A percentile compares a stretch with the other conserved stretches of the same genome.
Evolutionary conservation across 2,113 vertebrate species (phyloP).

Genomic region (Pteruthius melanotis): DNA sequence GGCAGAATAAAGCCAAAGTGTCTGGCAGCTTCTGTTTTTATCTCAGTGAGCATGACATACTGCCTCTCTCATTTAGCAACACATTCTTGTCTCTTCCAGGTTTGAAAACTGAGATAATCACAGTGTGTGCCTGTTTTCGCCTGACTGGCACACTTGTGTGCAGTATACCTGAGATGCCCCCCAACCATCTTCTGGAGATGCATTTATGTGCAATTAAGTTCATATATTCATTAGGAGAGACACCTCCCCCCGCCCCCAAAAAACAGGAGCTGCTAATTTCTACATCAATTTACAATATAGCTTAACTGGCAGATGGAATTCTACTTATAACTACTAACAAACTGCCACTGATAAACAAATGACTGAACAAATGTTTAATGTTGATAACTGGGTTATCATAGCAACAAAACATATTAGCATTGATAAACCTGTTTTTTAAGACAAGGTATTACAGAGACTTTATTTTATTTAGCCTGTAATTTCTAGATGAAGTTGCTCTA

Average conservation of each 20-base stretch:
- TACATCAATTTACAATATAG: slow-evolving; percentile 57
- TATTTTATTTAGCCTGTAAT: not conserved
- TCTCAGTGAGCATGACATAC: slow-evolving; percentile 70
- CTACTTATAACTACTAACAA: slow-evolving; percentile 79
- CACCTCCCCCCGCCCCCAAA: not conserved
- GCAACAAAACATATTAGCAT: slow-evolving; percentile 50
- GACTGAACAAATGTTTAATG: slow-evolving; percentile 72
- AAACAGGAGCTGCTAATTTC: slow-evolving; percentile 66
- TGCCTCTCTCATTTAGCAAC: slow-evolving; percentile 76
- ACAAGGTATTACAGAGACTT: slow-evolving; percentile 16
- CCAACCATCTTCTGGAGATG: not conserved
- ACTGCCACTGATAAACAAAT: slow-evolving; percentile 77
- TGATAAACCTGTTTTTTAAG: slow-evolving; percentile 31
- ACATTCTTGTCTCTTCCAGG: slow-evolving; percentile 70
- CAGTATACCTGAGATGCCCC: slow-evolving; percentile 61
- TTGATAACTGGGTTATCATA: slow-evolving; percentile 68
- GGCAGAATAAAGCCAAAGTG: slow-evolving; percentile 74
- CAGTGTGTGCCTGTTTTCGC: slow-evolving; percentile 65
- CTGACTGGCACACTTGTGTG: slow-evolving; percentile 65
- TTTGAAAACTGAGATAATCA: slow-evolving; percentile 76
- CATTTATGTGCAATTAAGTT: slow-evolving; percentile 63
- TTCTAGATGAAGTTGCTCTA: slow-evolving; percentile 15
- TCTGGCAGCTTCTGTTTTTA: slow-evolving; percentile 79
- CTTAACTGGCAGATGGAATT: slow-evolving; percentile 77
- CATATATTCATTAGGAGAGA: slow-evolving; percentile 61